These are phyloP conservation scores for Psittacara wagleri DNA, from an alignment of 2,113 vertebrate species.

Conservation along the genomic window DNA sequence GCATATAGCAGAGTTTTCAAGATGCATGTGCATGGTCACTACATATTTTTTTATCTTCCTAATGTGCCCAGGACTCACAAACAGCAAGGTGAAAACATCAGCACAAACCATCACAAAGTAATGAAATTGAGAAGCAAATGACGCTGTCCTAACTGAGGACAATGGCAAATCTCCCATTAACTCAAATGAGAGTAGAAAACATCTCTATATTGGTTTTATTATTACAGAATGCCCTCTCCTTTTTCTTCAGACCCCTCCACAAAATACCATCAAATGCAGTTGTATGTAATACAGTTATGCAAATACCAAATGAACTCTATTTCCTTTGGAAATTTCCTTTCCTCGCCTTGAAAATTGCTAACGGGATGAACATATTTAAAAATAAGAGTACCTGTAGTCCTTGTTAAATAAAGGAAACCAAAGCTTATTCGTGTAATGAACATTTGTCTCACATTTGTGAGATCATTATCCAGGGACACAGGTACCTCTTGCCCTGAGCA, in stretches of 20 bases:
- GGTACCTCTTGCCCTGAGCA: neutral
- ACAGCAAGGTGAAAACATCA: slow-evolving; percentile 41
- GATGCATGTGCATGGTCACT: slow-evolving; percentile 16
- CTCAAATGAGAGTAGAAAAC: slow-evolving; percentile 17
- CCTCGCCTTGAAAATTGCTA: neutral
- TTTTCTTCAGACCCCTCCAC: neutral
- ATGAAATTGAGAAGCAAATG: slow-evolving; percentile 34
- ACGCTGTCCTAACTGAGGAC: slow-evolving; percentile 7
- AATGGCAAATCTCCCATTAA: slow-evolving; percentile 37
- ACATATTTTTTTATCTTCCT: neutral
- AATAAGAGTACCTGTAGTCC: neutral
- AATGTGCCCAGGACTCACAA: neutral
- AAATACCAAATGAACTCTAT: slow-evolving; percentile 8
- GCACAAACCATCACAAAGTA: slow-evolving; percentile 56
- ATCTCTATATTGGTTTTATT: neutral
- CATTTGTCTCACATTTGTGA: neutral
- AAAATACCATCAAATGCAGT: fast-evolving
- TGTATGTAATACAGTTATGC: neutral
- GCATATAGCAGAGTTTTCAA: neutral
- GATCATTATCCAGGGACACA: neutral
- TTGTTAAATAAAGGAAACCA: neutral
- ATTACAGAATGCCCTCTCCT: neutral
- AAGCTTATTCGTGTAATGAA: neutral
- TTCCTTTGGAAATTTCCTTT: neutral
- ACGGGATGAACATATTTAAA: neutral